These are phyloP conservation scores for Drosophila pruinosa DNA, from an alignment of 1,140 invertebrate species.

Conservation along the genomic window DNA sequence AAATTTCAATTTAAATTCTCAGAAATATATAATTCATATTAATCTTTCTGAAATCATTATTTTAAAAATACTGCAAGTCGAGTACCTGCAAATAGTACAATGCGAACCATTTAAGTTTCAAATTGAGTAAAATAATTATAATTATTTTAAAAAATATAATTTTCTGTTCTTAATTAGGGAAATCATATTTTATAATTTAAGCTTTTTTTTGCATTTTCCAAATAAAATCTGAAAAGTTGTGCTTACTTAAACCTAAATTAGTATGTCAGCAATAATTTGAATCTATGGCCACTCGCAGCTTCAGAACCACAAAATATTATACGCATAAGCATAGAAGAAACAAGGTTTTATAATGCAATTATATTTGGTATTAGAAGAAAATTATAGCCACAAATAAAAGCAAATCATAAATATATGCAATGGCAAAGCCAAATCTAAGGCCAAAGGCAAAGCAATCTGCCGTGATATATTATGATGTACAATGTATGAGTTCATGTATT, in stretches of 20 bases:
- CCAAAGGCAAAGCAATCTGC: slow-evolving; percentile 68
- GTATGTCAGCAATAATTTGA: not conserved
- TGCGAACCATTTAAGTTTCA: too few relatives aligned
- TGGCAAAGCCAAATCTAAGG: not conserved
- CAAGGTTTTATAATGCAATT: slow-evolving; percentile 65
- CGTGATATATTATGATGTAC: slow-evolving; percentile 61
- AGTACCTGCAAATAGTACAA: too few relatives aligned
- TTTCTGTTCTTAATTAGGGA: too few relatives aligned
- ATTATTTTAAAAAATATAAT: too few relatives aligned
- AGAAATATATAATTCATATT: too few relatives aligned
- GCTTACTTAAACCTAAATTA: not conserved
- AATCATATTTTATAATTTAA: too few relatives aligned
- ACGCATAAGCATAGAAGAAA: slow-evolving; percentile 2
- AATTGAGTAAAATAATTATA: too few relatives aligned
- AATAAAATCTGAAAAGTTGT: not conserved
- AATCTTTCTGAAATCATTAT: too few relatives aligned
- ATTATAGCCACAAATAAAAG: slow-evolving; percentile 28
- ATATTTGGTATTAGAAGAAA: slow-evolving; percentile 54
- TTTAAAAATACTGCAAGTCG: too few relatives aligned
- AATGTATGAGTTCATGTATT: slow-evolving; percentile 50
- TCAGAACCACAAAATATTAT: slow-evolving; percentile 46
- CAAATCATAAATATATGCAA: slow-evolving; percentile 55
- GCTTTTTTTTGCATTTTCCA: not conserved
- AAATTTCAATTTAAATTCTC: too few relatives aligned
- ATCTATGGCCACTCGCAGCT: not conserved